Conservation (phyloP, 2,797 vertebrate species). For the Petrocephalus schoutedeni region DNA sequence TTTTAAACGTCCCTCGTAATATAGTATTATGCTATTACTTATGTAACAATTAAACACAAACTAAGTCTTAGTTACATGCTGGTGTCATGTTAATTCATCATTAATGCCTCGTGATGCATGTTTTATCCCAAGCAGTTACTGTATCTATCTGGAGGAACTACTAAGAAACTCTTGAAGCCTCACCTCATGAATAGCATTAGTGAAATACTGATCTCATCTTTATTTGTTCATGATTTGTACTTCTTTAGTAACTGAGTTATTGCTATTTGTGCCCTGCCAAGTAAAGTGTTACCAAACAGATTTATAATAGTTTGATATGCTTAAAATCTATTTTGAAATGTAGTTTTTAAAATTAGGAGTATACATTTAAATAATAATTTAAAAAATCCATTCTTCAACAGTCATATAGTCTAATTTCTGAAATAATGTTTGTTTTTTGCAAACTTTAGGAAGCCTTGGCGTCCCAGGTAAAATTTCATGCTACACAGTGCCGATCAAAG, state of each 20-base stretch:
- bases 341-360: neutral
- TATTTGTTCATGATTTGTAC: neutral
- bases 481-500: neutral
- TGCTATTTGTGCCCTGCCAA: neutral
- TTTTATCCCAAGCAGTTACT: neutral
- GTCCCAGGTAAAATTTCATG: conserved; percentile 55
- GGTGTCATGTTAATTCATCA: neutral
- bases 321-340: neutral
- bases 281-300: neutral
- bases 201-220: neutral
- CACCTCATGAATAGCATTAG: neutral
- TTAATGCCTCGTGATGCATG: neutral
- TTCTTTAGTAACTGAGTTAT: neutral
- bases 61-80: neutral
- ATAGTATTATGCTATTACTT: neutral
- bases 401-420: neutral
- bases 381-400: neutral
- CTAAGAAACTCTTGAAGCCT: neutral
- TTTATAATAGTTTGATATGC: neutral
- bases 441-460: conserved; percentile 47
- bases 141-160: neutral
- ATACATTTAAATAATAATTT: neutral
- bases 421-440: neutral
- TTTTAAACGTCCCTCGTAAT: neutral
- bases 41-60: neutral